Evolutionary conservation across 1,140 invertebrate genomes (phyloP), one percentile per base, ranked within the genome.

Genomic region (Brachionus plicatilis): DNA sequence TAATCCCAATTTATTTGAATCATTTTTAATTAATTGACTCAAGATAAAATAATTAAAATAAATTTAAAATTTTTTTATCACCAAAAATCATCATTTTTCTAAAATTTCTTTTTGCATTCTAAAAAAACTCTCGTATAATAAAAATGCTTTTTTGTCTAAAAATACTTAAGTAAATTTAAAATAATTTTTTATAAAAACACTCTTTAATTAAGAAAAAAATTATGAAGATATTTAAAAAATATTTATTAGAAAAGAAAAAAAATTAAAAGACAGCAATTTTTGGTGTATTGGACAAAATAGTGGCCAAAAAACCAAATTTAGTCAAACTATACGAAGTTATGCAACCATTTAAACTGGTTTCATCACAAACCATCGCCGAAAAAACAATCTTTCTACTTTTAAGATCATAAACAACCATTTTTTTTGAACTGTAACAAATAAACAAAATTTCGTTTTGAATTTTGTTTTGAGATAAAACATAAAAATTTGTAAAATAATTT

Each of bases 401-500:
- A 20, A 76, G 27, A 50, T 76, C 72, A 76, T 27, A 76, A 24
- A 76, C 24, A 50, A 76, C 12, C 43, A 76, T 12, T 76, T 76
- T 47, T 27, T 50, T 76, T 6, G 11, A 4, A 27, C 27, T 50
- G 17, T 20, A 29, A 14, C 72, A 76, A 14, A n/a, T 17, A 76
- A 53, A 76, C 0, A 76, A 53, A 12, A 76, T 76, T 50, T 76
- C 72, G 50, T 50, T 76, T 50, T 76, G 53, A 29, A 27, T 29
- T 50, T 76, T 76, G 17, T 11, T 50, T 76, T 76, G 72, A 76
- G 20, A 29, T 14, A 50, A 1, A 1, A 76, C 41, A 76, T 27
- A 76, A 76, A 76, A 76, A 29, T 76, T 76, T 9, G 27, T 50
- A 50, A 76, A 76, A 76, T 27, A 20, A 76, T 37, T 24, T 14